These are phyloP conservation scores for Dicycla oo DNA, from an alignment of 2,888 invertebrate genomes.

Conservation along the genomic window DNA sequence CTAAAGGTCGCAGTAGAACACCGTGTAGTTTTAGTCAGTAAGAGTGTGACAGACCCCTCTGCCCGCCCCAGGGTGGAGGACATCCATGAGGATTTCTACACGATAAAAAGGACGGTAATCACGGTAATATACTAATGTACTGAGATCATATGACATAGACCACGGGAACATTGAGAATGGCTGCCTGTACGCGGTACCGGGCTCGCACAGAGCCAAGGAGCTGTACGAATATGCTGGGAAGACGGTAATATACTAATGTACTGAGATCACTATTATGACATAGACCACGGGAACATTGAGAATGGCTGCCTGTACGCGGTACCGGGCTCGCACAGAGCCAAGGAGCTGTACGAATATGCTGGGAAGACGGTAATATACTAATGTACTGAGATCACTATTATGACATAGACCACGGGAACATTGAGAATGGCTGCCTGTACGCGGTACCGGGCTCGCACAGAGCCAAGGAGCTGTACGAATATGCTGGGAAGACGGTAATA, in stretches of 20 bases:
- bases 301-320: conserved; percentile 96
- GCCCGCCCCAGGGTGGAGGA: too few relatives aligned
- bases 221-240: conserved; percentile 91
- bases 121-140: too few relatives aligned
- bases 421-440: conserved; percentile 95
- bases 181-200: conserved; percentile 95
- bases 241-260: conserved; percentile 52
- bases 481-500: conserved; percentile 82
- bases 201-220: conserved; percentile 91
- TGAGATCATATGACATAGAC: conserved; percentile 89
- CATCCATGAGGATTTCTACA: too few relatives aligned
- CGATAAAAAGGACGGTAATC: too few relatives aligned
- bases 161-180: conserved; percentile 93
- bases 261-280: too few relatives aligned
- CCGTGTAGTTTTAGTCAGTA: too few relatives aligned
- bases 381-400: too few relatives aligned
- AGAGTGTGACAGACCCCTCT: too few relatives aligned
- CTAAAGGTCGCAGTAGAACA: too few relatives aligned
- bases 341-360: conserved; percentile 91
- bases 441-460: conserved; percentile 95
- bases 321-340: conserved; percentile 93
- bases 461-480: conserved; percentile 90
- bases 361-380: conserved; percentile 62
- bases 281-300: conserved; percentile 89
- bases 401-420: conserved; percentile 92